Evolutionary conservation across 30 jellyfish, hydroid and myxozoan genomes (phyloP), one percentile per base, ranked within the genome.

Genomic region (Hydractinia echinata): DNA sequence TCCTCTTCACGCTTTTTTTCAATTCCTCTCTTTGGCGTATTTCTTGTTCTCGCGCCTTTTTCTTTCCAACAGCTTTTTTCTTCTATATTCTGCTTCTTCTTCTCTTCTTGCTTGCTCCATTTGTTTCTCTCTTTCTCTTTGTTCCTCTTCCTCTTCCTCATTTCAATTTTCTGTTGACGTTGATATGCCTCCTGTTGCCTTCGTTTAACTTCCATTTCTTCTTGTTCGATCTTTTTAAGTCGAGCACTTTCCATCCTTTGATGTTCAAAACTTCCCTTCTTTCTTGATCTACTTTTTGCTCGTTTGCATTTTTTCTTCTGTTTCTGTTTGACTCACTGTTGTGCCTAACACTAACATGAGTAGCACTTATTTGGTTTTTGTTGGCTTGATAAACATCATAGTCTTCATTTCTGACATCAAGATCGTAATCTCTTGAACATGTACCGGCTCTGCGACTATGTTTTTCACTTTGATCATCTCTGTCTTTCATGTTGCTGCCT

Each of bases 121-220:
- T 30, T 30, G 44, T n/a, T 30, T 30, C 44, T 30, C 44, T 30
- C 44, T 30, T 30, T 30, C 74, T 64, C 74, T 64, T 13, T 64
- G 51, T 51, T n/a, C 39, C 16, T 64, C 74, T 51, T 64, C 74
- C 74, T 44, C 74, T 64, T 64, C 74, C 16, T 64, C 18, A n/a
- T 44, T 13, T 64, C 15, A 6, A 64, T 64, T 44, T 51, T 44
- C 39, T 64, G 9, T 51, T 64, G 74, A n/a, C 74, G 74, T 13
- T 64, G 51, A 51, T 64, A 64, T n/a, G 39, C 39, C 39, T 64
- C 74, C 18, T 64, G 19, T 13, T 64, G 74, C 4, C 39, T 44
- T 64, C 74, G 19, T 64, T 64, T 44, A 9, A 64, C 39, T 64
- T 64, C 74, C 18, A 64, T 7, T 51, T 64, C 74, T 13, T 64